Evolutionary conservation across 2,888 invertebrate genomes (phyloP), one percentile per base, ranked within the genome.

Genomic region (Dastarcus helophoroides): DNA sequence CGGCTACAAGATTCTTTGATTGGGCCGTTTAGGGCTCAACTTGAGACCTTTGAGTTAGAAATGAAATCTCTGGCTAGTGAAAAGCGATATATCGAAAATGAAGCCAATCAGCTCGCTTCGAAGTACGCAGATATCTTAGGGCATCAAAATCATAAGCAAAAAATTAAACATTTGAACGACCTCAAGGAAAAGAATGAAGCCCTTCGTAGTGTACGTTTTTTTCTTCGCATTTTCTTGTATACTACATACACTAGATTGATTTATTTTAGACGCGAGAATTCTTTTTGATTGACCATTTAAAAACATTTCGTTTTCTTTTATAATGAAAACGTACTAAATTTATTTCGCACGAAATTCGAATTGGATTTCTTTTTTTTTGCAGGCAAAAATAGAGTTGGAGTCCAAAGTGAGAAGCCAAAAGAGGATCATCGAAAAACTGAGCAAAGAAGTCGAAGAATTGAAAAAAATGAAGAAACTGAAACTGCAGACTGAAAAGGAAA

Each of bases 71-170:
- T 63, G 31, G 26, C 47, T 16, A 35, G 31, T 14, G 53, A 57
- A 32, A 62, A 60, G 36, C 41, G 47, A 17, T 54, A 53, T 22
- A 60, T 63, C 3, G 62, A 65, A 41, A 53, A 55, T 3, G 67
- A 71, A 45, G 63, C 69, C 21, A 58, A 65, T 40, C 64, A 68
- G 34, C 55, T 74, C 28, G 63, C 65, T 8, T 51, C 62, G 26
- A 70, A 73, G 41, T 73, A 73, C 47, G 69, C 71, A 2, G 65
- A 68, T 36, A 51, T 72, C 29, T 53, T 76, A n/a, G 74, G 74
- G 0, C 74, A 76, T 44, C 72, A 73, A 41, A 78, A 76, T 51
- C 68, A 70, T 39, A 72, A 68, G 42, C 76, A 76, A 50, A 75
- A 72, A 51, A 71, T 75, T 27, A 70, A 71, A 34, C 71, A 76